A percentile compares a stretch with the other conserved stretches of the same genome.
Evolutionary conservation across 2,888 invertebrate genomes (phyloP).

Genomic region (Lysandra bellargus): DNA sequence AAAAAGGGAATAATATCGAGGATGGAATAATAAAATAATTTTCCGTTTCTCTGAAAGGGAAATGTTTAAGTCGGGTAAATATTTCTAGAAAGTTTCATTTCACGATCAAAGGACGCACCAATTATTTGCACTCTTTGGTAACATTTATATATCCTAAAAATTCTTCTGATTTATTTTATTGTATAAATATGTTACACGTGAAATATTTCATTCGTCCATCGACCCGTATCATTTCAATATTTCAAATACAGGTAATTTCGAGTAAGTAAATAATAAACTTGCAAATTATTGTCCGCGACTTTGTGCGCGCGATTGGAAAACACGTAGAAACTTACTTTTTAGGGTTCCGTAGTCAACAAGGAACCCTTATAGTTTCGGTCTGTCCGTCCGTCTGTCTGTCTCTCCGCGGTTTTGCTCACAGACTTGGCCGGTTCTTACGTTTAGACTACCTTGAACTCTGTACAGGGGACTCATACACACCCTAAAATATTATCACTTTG

Average conservation of each 20-base stretch:
- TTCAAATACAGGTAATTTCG: not conserved
- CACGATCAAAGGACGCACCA: constrained; percentile 20
- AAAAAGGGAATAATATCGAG: constrained; percentile 15
- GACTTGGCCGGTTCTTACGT: too few species aligned
- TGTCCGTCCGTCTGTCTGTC: too few species aligned
- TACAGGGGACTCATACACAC: too few species aligned
- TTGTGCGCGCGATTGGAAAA: too few species aligned
- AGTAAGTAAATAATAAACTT: not conserved
- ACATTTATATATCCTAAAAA: not conserved
- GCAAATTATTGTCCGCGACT: too few species aligned
- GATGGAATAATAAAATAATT: constrained; percentile 14
- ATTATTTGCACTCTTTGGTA: constrained; percentile 17
- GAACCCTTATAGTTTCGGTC: too few species aligned
- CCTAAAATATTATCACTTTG: too few species aligned
- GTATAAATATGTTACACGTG: not conserved
- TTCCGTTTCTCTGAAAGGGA: constrained; percentile 15
- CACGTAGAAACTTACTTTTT: too few species aligned
- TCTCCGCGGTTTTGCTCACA: too few species aligned
- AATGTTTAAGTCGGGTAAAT: constrained; percentile 22
- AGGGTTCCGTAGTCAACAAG: too few species aligned
- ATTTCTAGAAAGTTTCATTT: constrained; percentile 24
- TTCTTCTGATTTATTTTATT: constrained; percentile 7
- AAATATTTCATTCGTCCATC: not conserved
- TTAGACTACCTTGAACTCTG: too few species aligned
- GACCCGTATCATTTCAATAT: not conserved